Evolutionary conservation across 2,888 invertebrate genomes (phyloP).

Genomic region (Carterocephalus palaemon): DNA sequence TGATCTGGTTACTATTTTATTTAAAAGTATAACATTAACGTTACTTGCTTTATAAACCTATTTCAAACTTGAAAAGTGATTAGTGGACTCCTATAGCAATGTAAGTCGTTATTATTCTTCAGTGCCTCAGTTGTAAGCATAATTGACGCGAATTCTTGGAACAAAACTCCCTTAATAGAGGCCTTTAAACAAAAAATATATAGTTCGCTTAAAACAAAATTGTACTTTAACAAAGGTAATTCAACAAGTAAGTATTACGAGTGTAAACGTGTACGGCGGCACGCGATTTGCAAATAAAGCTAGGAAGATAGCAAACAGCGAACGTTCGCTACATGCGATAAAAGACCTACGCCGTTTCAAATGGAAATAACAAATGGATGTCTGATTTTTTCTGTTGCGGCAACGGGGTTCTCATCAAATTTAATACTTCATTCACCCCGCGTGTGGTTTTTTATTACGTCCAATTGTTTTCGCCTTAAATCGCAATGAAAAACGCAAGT

Average conservation of each 20-base stretch:
- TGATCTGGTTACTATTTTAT: too few relatives aligned
- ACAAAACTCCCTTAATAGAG: conserved; percentile 8
- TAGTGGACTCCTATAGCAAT: conserved; percentile 7
- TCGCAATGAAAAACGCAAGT: conserved; percentile 16
- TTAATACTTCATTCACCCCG: conserved; percentile 29
- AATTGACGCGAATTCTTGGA: conserved; percentile 16
- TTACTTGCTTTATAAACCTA: too few relatives aligned
- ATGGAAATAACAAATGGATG: conserved; percentile 64
- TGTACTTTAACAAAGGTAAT: conserved; percentile 52
- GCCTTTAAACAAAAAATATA: conserved; percentile 33
- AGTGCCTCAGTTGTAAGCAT: conserved; percentile 5
- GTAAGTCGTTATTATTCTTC: conserved; percentile 19
- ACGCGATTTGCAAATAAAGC: conserved; percentile 76
- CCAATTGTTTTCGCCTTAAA: conserved; percentile 18
- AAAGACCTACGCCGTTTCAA: conserved; percentile 56
- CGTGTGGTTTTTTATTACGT: conserved; percentile 29
- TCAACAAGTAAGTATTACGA: conserved; percentile 63
- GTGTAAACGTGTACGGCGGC: conserved; percentile 51
- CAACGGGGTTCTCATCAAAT: conserved; percentile 43
- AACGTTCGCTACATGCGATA: conserved; percentile 63
- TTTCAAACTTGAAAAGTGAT: too few relatives aligned
- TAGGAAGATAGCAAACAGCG: conserved; percentile 67
- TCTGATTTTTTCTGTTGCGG: conserved; percentile 45
- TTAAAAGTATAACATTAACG: too few relatives aligned
- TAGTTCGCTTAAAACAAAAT: conserved; percentile 35